Conservation (phyloP, 2,113 vertebrate genomes). For the Limanda limanda region DNA sequence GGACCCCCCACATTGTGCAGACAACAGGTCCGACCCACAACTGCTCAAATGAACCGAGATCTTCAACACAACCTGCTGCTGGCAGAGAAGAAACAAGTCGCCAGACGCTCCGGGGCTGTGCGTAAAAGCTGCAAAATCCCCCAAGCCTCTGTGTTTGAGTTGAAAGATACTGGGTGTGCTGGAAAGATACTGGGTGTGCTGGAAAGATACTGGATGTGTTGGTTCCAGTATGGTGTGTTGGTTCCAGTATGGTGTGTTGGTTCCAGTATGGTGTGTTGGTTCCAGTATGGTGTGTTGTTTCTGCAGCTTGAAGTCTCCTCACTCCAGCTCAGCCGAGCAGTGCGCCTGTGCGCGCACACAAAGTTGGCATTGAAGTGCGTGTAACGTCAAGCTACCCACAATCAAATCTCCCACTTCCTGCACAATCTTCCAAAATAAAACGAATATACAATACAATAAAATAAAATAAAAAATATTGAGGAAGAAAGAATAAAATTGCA, state of each 20-base stretch:
- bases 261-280: too few relatives aligned
- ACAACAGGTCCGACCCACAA: constrained; percentile 15
- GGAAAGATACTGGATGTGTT: neutral
- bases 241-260: too few relatives aligned
- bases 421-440: constrained; percentile 30
- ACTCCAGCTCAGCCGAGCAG: constrained; percentile 40
- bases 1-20: constrained; percentile 82
- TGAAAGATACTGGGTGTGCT: neutral
- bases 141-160: neutral
- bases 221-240: too few relatives aligned
- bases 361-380: constrained; percentile 72
- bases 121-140: constrained; percentile 18
- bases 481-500: too few relatives aligned
- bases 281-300: constrained; percentile 30
- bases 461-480: too few relatives aligned
- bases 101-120: constrained; percentile 19
- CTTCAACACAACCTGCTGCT: neutral
- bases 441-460: too few relatives aligned
- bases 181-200: constrained; percentile 1
- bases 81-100: constrained; percentile 24
- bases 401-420: constrained; percentile 22
- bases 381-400: constrained; percentile 28
- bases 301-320: constrained; percentile 42
- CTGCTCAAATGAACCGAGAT: neutral
- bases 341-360: constrained; percentile 69